Evolutionary conservation across 2,797 vertebrate species (phyloP).

Genomic region (Adelosebastes latens): DNA sequence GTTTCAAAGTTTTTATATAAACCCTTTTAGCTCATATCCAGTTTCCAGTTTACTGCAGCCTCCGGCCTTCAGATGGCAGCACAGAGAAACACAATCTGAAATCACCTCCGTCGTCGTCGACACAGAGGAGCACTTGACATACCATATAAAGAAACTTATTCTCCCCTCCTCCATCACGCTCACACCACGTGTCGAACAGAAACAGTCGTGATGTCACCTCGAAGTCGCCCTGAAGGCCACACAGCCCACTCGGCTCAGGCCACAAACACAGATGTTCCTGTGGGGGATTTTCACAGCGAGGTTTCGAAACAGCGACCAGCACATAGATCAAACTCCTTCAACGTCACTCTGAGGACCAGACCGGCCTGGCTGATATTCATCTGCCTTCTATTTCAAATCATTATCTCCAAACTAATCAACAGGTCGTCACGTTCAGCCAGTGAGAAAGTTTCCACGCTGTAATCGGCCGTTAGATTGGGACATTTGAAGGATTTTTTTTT

Average conservation of each 20-base stretch:
- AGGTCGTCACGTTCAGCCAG: neutral
- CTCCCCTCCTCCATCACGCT: neutral
- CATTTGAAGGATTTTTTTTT: neutral
- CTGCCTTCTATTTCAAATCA: neutral
- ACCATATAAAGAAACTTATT: neutral
- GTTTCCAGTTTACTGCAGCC: neutral
- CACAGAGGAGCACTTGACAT: neutral
- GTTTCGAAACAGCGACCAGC: neutral
- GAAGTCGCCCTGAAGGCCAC: neutral
- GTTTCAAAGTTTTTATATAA: neutral
- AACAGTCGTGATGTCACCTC: neutral
- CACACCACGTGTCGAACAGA: neutral
- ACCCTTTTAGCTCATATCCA: too few species aligned
- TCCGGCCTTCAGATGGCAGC: conserved; percentile 52
- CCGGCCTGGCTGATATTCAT: neutral
- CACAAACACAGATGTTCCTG: conserved; percentile 28
- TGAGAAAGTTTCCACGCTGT: neutral
- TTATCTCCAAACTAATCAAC: neutral
- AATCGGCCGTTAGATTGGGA: neutral
- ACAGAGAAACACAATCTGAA: neutral
- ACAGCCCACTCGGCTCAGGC: conserved; percentile 2
- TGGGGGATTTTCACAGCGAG: conserved; percentile 48
- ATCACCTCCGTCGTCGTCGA: neutral
- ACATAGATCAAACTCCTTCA: too few species aligned
- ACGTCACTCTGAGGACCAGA: neutral